Evolutionary conservation across 92 coral and sea anemone species (phyloP), one percentile per base, ranked within the genome.

Genomic region (Bergia sp.): DNA sequence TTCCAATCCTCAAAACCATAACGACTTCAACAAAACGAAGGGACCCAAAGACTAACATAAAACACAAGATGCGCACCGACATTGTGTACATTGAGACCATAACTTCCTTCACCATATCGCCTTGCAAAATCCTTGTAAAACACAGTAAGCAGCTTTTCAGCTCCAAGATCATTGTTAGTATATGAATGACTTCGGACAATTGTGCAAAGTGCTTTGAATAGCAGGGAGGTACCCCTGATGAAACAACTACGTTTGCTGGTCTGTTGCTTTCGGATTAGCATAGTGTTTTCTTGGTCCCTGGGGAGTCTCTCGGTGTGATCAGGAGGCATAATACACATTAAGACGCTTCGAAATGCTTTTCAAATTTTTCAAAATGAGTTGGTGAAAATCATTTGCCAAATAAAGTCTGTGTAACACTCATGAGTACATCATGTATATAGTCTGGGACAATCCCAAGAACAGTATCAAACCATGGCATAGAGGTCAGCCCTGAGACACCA

Each of bases 1-100:
- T 93, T 93, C 91, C 90, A 88, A 39, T 93, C 96, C 76, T 93
- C 93, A 91, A 91, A 93, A 5, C 90, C 93, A 86, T 91, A 91
- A 57, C 93, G 89, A 86, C 92, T 91, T 92, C 93, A 93, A 16
- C 90, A 76, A 77, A 61, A 91, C 15, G 90, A 66, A 69, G 95
- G 93, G 10, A 90, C 93, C 91, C 91, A 92, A 40, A 86, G 78
- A 47, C 89, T 86, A 21, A 91, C 96, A 89, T 41, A 93, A 77
- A 85, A 82, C 3, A 82, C 91, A 45, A 93, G 89, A 61, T 93
- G 96, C 12, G 82, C 90, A n/a, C 96, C 93, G 3, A 81, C 73
- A 85, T 93, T 91, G 55, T 91, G 93, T 39, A 93, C 93, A 91
- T 93, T 91, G 9, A 93, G 92, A 1, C 95, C 93, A 89, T 93